Evolutionary conservation across 2,797 vertebrate species (phyloP), one percentile per base, ranked within the genome.

Genomic region (Sardinella longiceps): DNA sequence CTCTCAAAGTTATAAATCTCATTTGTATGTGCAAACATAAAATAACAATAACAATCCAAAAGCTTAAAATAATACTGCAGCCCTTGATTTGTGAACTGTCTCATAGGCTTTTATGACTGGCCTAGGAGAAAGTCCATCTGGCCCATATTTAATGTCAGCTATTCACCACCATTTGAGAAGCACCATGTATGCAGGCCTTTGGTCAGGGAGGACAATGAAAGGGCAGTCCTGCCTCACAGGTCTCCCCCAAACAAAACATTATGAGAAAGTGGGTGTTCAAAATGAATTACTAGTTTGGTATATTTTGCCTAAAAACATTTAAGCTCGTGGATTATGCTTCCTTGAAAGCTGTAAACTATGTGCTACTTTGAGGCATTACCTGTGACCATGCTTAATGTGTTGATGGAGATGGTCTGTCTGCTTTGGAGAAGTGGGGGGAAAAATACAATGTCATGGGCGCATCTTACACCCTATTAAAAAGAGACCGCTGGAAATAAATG

Each of bases 1-100:
- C 89, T 85, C 4, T 53, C 89, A 89, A 93, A 90, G 91, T 89
- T 82, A 91, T 95, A 94, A 94, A 93, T 94, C 93, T 94, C 89
- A 45, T 86, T 87, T 92, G 93, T 94, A 93, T 95, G 94, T 91
- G 92, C 93, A 95, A 94, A 94, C 92, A 93, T 94, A 94, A 91
- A 94, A 95, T 94, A 95, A 94, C 93, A 94, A 93, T 94, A 95
- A 95, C 94, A 95, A 94, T 90, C 92, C 87, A 82, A 94, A 93
- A 85, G 91, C 92, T 93, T 94, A 94, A 90, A 93, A 93, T 93
- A 93, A 94, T 93, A 95, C 92, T 90, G 91, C 90, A 91, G 91
- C 90, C 91, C 92, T 90, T 95, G 94, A 96, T 96, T 95, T 95
- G 94, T 95, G 94, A 94, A 93, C 93, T 93, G 95, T 94, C 94